A percentile compares a stretch with the other conserved stretches of the same genome.
phyloP scores from a whole-genome alignment of 2,797 vertebrate genomes.

The Ibycter americanus region DNA sequence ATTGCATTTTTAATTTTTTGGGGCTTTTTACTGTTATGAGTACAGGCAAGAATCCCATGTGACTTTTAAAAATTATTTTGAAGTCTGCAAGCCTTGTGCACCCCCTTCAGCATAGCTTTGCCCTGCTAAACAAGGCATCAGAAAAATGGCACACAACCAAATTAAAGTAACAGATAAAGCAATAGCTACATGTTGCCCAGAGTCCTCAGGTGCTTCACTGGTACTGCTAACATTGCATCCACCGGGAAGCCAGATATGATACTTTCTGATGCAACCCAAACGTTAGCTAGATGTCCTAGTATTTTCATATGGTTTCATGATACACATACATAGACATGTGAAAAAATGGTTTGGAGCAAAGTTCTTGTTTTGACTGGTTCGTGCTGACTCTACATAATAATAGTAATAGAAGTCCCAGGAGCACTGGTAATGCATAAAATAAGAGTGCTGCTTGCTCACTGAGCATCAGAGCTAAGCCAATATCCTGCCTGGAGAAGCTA shows the following conservation, averaged over 20 bases:
- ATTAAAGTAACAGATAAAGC: background rate
- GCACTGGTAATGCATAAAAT: background rate
- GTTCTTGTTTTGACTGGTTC: background rate
- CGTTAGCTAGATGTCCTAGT: background rate
- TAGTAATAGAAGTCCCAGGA: background rate
- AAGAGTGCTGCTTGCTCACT: background rate
- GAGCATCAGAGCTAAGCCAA: background rate
- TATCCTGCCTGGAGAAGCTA: background rate
- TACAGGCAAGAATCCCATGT: background rate
- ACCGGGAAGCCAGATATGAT: background rate
- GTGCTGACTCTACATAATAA: background rate
- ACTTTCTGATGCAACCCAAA: background rate
- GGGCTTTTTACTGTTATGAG: background rate
- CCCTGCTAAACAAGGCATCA: background rate
- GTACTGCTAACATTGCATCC: background rate
- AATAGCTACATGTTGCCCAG: background rate
- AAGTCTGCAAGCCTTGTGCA: background rate
- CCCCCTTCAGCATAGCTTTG: background rate
- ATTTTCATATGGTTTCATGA: background rate
- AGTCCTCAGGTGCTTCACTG: background rate
- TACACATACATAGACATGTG: accelerated
- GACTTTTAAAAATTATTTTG: background rate
- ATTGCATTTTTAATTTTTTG: background rate
- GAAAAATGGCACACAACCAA: background rate
- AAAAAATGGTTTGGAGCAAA: background rate